Conservation (phyloP, 2,113 vertebrate species). For the Takifugu bimaculatus region DNA sequence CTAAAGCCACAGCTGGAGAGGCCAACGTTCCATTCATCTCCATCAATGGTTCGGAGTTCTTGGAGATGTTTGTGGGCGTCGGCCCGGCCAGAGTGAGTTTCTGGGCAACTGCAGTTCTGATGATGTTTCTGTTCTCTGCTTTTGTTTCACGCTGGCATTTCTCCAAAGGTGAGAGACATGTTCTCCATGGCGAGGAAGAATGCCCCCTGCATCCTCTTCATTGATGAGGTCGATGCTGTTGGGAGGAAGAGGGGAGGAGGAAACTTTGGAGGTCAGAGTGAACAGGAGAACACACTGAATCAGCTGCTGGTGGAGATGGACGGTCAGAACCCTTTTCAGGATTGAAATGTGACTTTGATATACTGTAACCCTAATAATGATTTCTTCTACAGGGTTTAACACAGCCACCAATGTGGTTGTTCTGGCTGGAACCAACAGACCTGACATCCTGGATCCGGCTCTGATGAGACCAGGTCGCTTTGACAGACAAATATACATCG, state of each 20-base stretch:
- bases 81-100: conserved; percentile 91
- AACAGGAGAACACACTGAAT: conserved; percentile 96
- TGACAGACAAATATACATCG: conserved; percentile 95
- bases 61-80: conserved; percentile 98
- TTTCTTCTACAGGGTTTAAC: conserved; percentile 84
- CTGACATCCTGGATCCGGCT: conserved; percentile 94
- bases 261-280: conserved; percentile 94
- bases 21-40: conserved; percentile 97
- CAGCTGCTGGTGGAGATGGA: conserved; percentile 98
- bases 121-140: not conserved
- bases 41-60: conserved; percentile 94
- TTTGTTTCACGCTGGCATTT: not conserved
- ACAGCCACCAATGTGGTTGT: conserved; percentile 97
- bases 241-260: conserved; percentile 91
- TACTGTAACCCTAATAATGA: not conserved
- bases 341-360: too few relatives aligned
- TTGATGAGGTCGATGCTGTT: conserved; percentile 96
- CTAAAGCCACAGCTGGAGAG: conserved; percentile 95
- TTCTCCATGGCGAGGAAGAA: conserved; percentile 95
- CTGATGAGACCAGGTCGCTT: conserved; percentile 93
- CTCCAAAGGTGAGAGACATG: conserved; percentile 86
- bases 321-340: conserved; percentile 64
- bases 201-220: conserved; percentile 97
- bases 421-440: conserved; percentile 92
- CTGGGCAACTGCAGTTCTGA: not conserved